Evolutionary conservation across 2,888 invertebrate species (phyloP), one percentile per base, ranked within the genome.

Genomic region (Balanococcus diminutus): DNA sequence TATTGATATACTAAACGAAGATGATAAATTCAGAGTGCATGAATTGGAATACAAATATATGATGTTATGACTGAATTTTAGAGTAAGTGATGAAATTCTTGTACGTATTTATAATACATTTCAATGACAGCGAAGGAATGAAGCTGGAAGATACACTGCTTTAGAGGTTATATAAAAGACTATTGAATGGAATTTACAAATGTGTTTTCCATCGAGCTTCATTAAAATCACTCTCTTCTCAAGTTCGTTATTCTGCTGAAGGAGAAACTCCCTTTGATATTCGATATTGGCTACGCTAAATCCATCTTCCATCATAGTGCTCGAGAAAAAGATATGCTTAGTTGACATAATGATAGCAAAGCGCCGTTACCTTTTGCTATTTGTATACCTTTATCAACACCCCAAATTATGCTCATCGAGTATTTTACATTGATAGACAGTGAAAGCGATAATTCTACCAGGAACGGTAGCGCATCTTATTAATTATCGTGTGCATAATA

Each of bases 381-480:
- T 56, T 22, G n/a, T n/a, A 22, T 79, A 79, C 14, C 75, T 79
- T 36, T 36, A 79, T 79, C 36, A 36, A 36, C 75, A 79, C 75
- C 75, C 75, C 36, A 36, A 79, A 79, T 79, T 79, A 79, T 79
- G 36, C 75, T 36, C 75, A 36, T 79, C 75, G 36, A 79, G 36
- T 36, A 36, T 79, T 36, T 36, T 36, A 36, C 75, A 19, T 79
- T 36, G 36, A 79, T 36, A 36, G 36, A 36, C 75, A 79, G 75
- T 79, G 75, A 79, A 79, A 79, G 75, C 75, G 75, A 79, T 79
- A 36, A 79, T 79, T 79, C 56, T 56, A 19, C 75, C n/a, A 31
- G 9, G 19, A 79, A 36, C 75, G 75, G 75, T 79, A 79, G 75
- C 75, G 19, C 75, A 36, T n/a, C 61, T 5, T 36, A 16, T 79